Evolutionary conservation across 2,888 invertebrate genomes (phyloP), one percentile per base, ranked within the genome.

Genomic region (Standfussiana lucernea): DNA sequence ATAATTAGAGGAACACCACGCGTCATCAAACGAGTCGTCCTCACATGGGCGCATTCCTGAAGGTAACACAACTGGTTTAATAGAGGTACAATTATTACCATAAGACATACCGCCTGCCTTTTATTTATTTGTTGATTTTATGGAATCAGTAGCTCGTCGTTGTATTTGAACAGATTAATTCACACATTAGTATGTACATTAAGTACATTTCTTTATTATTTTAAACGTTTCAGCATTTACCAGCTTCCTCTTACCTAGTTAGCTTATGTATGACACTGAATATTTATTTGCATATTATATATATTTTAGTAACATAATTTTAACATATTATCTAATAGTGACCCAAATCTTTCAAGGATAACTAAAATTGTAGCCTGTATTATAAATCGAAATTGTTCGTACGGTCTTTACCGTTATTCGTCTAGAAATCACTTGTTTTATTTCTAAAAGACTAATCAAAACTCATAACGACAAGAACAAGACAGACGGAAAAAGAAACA

Each of bases 41-140:
- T 73, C 78, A 77, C 77, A 62, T 72, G 71, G 66, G 45, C 79
- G 84, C 87, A 87, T 89, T 87, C 88, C 66, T 84, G 21, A 56
- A 69, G 65, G 42, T 53, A 68, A 73, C 66, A 72, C 64, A 32
- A 87, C 88, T 77, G 83, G 87, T 88, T 88, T 86, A 56, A n/a
- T 40, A 40, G 13, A n/a, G 21, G 18, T 50, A 68, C 62, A 73
- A 81, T 86, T 86, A 81, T 86, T 86, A 82, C 56, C 71, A 79
- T 82, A 82, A 69, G 13, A 65, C 35, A 62, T 72, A 67, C 47
- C 42, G 69, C 64, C 53, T 64, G 28, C 6, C 45, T 62, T 56
- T 53, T 82, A 70, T 83, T 85, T 81, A 66, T 75, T 83, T 82
- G 50, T 85, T 75, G 65, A 62, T 66, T 72, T 59, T 78, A 61